phyloP scores from a whole-genome alignment of 2,797 vertebrate species.

The Lagorchestes hirsutus region DNA sequence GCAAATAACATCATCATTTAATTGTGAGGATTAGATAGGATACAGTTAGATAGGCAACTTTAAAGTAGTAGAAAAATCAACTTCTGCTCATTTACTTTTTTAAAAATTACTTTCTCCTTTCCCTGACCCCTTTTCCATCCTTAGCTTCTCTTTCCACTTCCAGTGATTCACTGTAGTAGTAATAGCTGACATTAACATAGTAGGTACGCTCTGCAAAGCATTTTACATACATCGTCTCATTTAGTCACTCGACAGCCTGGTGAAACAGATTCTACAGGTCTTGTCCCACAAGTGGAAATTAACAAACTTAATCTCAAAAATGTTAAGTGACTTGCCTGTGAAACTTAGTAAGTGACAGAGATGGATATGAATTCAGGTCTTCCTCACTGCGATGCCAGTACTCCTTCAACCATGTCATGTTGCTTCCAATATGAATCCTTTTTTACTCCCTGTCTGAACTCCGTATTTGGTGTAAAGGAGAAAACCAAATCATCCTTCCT shows the following conservation, averaged over 20 bases:
- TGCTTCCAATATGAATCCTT: neutral
- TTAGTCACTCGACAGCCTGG: neutral
- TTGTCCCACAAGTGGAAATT: neutral
- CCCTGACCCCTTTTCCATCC: neutral
- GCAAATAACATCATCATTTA: slow-evolving; percentile 23
- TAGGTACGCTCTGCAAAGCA: neutral
- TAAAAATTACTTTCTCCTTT: neutral
- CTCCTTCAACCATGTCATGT: neutral
- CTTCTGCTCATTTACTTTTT: slow-evolving; percentile 39
- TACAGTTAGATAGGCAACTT: slow-evolving; percentile 17
- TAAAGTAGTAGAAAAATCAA: neutral
- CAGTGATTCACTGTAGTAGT: neutral
- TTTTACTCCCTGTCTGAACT: neutral
- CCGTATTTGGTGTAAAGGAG: neutral
- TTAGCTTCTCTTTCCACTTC: slow-evolving; percentile 38
- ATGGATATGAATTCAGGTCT: neutral
- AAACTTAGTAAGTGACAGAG: neutral
- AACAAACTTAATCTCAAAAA: neutral
- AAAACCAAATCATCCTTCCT: neutral
- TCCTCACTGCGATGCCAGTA: neutral
- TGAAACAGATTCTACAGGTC: neutral
- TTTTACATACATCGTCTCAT: neutral
- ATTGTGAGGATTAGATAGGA: slow-evolving; percentile 36
- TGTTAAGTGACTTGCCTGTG: neutral
- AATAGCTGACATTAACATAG: neutral